These are phyloP conservation scores for Thera obeliscata DNA, from an alignment of 2,888 invertebrate species.

Conservation along the genomic window DNA sequence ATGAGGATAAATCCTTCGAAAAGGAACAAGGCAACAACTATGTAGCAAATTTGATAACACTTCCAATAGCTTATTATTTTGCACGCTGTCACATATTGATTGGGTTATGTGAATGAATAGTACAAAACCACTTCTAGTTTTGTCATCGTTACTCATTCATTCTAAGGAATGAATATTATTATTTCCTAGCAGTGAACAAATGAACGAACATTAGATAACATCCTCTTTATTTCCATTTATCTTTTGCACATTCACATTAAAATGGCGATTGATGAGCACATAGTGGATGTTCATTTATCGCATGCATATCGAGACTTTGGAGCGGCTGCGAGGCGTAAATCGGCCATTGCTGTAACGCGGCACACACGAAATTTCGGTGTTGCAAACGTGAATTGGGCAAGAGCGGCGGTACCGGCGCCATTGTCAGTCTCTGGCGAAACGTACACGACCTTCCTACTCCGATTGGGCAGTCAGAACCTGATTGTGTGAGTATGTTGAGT, in stretches of 20 bases:
- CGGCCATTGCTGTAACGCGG: conserved; percentile 70
- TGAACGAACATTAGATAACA: background rate
- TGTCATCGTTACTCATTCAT: conserved; percentile 27
- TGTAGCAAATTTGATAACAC: conserved; percentile 30
- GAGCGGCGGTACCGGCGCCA: conserved; percentile 68
- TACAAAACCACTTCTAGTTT: conserved; percentile 17
- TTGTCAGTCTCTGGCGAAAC: conserved; percentile 81
- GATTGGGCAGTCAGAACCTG: conserved; percentile 78
- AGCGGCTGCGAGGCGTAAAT: conserved; percentile 52
- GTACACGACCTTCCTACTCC: conserved; percentile 75
- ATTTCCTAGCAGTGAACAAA: conserved; percentile 11
- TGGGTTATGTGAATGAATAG: conserved; percentile 31
- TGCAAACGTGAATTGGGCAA: conserved; percentile 79
- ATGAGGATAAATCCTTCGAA: conserved; percentile 26
- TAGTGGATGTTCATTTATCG: conserved; percentile 19
- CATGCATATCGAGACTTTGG: conserved; percentile 31
- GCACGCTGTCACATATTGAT: conserved; percentile 13
- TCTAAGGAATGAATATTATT: conserved; percentile 9
- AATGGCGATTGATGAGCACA: conserved; percentile 18
- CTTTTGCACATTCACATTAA: conserved; percentile 1
- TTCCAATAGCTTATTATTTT: conserved; percentile 21
- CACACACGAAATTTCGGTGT: conserved; percentile 82
- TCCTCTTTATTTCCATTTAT: background rate
- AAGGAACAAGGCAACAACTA: conserved; percentile 34
- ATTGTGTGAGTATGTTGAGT: conserved; percentile 60